Conservation (phyloP, 2,888 invertebrate genomes). For the Apodemia hepburni region DNA sequence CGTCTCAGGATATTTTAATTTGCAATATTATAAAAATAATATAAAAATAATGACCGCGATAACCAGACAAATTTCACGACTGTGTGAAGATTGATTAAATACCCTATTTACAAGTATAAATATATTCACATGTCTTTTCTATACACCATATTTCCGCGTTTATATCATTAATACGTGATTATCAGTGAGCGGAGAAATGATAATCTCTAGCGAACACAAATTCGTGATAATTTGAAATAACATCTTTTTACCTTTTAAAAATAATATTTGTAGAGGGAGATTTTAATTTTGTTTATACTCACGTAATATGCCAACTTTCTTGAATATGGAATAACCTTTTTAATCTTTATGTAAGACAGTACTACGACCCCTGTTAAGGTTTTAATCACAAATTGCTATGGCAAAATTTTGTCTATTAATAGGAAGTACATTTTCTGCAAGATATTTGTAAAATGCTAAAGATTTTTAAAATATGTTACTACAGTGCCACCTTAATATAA, state of each 20-base stretch:
- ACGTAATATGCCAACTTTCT: too few relatives aligned
- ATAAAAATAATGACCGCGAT: too few relatives aligned
- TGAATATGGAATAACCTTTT: background rate
- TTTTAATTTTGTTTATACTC: background rate
- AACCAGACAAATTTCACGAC: background rate
- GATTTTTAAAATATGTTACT: too few relatives aligned
- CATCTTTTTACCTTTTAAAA: background rate
- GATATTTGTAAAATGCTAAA: too few relatives aligned
- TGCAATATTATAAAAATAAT: too few relatives aligned
- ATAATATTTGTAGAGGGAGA: background rate
- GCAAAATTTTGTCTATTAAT: too few relatives aligned
- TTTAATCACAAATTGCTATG: background rate
- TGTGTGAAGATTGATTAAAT: background rate
- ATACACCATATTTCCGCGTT: background rate
- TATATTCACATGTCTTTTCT: background rate
- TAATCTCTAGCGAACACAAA: background rate
- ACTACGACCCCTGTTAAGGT: background rate
- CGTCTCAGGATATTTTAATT: too few relatives aligned
- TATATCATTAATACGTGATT: background rate
- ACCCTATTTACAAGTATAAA: too few relatives aligned
- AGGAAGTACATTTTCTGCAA: too few relatives aligned
- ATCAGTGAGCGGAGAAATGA: background rate
- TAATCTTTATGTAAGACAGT: background rate
- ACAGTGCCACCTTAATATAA: too few relatives aligned
- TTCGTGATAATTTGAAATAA: background rate